These are phyloP conservation scores for Ganaspis brasiliensis DNA, from an alignment of 2,888 invertebrate genomes.

Conservation along the genomic window DNA sequence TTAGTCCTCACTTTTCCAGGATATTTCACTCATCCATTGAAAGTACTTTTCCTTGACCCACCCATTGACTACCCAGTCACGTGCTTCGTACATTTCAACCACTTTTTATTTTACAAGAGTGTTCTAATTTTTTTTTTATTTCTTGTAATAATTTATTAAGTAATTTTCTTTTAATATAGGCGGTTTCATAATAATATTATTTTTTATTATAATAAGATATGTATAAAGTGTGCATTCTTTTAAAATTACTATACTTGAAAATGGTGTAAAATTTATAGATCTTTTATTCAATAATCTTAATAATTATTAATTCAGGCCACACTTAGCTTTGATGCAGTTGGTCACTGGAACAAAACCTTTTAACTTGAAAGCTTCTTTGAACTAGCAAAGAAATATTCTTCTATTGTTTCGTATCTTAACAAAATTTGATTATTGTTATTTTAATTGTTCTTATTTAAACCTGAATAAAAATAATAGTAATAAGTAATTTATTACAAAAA, in stretches of 20 bases:
- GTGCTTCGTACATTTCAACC: constrained; percentile 61
- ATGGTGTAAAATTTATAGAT: background rate
- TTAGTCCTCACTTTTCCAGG: background rate
- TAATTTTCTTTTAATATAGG: background rate
- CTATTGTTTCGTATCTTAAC: background rate
- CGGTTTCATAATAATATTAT: background rate
- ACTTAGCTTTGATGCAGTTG: constrained; percentile 1
- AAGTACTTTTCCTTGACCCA: constrained; percentile 59
- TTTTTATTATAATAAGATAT: background rate
- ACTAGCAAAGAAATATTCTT: constrained; percentile 8
- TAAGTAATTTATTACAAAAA: too few species aligned
- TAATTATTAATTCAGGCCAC: constrained; percentile 20
- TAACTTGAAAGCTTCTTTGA: constrained; percentile 19
- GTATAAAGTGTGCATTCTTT: too few species aligned
- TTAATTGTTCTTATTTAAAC: too few species aligned
- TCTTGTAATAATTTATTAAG: background rate
- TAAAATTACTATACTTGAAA: too few species aligned
- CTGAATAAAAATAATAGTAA: too few species aligned
- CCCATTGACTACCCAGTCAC: constrained; percentile 63
- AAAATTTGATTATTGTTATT: background rate
- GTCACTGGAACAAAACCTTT: constrained; percentile 22
- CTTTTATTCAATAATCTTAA: background rate
- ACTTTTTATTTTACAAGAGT: constrained; percentile 53
- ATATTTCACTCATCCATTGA: constrained; percentile 45
- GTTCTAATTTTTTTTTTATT: background rate